These are phyloP conservation scores for Timema podura DNA, from an alignment of 2,888 invertebrate genomes.

Conservation along the genomic window DNA sequence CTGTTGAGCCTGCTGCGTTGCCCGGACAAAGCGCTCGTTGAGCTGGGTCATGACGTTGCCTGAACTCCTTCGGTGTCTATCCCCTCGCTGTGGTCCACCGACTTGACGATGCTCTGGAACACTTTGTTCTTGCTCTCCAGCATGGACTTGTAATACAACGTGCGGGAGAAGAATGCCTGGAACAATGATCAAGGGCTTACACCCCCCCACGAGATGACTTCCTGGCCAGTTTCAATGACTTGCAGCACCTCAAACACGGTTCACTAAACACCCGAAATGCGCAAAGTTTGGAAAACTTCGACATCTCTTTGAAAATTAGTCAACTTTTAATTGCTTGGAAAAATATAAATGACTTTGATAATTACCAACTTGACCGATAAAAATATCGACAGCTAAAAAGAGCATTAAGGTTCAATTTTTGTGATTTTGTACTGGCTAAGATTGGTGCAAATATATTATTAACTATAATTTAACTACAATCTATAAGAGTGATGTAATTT, in stretches of 20 bases:
- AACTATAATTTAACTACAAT: too few species aligned
- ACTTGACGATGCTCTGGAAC: constrained; percentile 77
- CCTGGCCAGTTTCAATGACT: neutral
- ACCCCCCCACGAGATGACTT: neutral
- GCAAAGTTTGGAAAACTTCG: neutral
- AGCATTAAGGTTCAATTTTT: too few species aligned
- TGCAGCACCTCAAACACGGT: neutral
- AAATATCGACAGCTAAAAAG: too few species aligned
- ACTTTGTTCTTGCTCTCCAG: constrained; percentile 93
- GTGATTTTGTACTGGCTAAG: too few species aligned
- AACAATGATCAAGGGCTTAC: constrained; percentile 29
- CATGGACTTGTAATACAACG: constrained; percentile 89
- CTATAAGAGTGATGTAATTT: too few species aligned
- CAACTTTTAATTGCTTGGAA: too few species aligned
- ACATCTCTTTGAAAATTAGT: too few species aligned
- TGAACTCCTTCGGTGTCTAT: constrained; percentile 57
- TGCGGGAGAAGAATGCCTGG: constrained; percentile 74
- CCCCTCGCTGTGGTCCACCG: constrained; percentile 69
- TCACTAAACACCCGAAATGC: too few species aligned
- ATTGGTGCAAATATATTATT: too few species aligned
- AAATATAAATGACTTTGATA: too few species aligned
- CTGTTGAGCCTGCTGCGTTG: constrained; percentile 68
- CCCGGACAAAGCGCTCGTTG: constrained; percentile 78
- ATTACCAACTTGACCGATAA: too few species aligned
- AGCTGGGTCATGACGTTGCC: constrained; percentile 68